These are phyloP conservation scores for Galaxias olidus DNA, from an alignment of 2,797 vertebrate species.

Conservation along the genomic window DNA sequence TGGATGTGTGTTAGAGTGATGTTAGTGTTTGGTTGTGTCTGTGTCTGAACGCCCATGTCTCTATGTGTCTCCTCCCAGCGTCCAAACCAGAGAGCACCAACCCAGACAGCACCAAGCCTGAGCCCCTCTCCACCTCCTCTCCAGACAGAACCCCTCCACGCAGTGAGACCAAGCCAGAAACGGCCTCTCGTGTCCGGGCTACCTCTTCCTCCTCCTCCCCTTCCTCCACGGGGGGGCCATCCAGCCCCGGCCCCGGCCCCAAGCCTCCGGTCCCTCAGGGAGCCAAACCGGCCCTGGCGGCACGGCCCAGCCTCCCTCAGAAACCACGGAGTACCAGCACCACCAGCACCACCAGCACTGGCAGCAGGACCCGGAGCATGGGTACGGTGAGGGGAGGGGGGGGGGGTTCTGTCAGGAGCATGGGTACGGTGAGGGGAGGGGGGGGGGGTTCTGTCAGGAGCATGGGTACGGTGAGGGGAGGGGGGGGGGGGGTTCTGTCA, in stretches of 20 bases:
- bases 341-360: constrained; percentile 62
- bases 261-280: constrained; percentile 85
- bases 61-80: no score
- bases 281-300: constrained; percentile 80
- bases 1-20: no score
- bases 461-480: no score
- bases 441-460: no score
- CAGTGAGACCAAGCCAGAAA: constrained; percentile 80
- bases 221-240: constrained; percentile 57
- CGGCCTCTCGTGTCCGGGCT: constrained; percentile 70
- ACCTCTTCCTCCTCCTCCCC: constrained; percentile 77
- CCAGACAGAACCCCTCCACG: constrained; percentile 79
- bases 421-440: no score
- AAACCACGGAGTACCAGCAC: constrained; percentile 76
- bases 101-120: constrained; percentile 57
- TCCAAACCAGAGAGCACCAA: no score
- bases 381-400: no score
- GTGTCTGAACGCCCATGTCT: no score
- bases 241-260: constrained; percentile 62
- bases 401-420: no score
- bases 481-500: no score
- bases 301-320: constrained; percentile 85
- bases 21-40: no score
- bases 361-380: constrained; percentile 67
- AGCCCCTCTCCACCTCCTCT: constrained; percentile 55